These are phyloP conservation scores for Ptilodon capucinus DNA, from an alignment of 2,888 invertebrate species.

Conservation along the genomic window DNA sequence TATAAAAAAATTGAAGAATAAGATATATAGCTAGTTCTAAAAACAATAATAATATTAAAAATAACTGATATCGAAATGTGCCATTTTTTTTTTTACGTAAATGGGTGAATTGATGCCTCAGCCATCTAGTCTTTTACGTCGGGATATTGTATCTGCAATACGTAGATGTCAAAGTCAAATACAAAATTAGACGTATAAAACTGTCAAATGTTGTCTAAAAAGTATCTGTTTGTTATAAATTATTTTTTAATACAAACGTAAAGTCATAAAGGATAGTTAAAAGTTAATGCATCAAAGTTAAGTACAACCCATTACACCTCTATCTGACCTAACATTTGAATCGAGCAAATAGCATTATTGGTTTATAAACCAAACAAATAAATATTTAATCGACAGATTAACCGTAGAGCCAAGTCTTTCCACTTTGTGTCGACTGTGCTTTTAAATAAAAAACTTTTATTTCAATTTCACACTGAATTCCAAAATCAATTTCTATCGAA, in stretches of 20 bases:
- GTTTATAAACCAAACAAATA: constrained; percentile 66
- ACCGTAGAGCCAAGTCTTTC: constrained; percentile 47
- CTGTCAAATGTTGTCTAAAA: too few relatives aligned
- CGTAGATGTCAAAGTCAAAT: too few relatives aligned
- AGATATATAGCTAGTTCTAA: too few relatives aligned
- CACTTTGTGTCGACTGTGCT: constrained; percentile 44
- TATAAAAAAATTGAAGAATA: too few relatives aligned
- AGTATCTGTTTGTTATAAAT: too few relatives aligned
- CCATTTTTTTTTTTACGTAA: too few relatives aligned
- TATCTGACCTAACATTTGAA: constrained; percentile 43
- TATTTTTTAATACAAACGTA: background rate
- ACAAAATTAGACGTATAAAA: too few relatives aligned
- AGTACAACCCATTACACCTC: constrained; percentile 47
- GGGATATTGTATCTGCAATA: too few relatives aligned
- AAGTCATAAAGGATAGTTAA: constrained; percentile 14
- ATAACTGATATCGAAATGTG: too few relatives aligned
- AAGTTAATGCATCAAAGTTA: constrained; percentile 40
- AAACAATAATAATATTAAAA: too few relatives aligned
- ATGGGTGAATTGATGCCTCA: too few relatives aligned
- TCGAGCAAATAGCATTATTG: constrained; percentile 51
- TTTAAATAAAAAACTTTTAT: constrained; percentile 63
- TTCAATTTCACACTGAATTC: constrained; percentile 79
- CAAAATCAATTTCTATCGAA: constrained; percentile 68
- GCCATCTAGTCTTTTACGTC: too few relatives aligned
- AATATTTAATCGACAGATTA: constrained; percentile 66